Percentiles rank a stretch among this genome's conserved stretches.
Conservation (phyloP, 2,888 invertebrate genomes). For the Ptilodon capucinus region DNA sequence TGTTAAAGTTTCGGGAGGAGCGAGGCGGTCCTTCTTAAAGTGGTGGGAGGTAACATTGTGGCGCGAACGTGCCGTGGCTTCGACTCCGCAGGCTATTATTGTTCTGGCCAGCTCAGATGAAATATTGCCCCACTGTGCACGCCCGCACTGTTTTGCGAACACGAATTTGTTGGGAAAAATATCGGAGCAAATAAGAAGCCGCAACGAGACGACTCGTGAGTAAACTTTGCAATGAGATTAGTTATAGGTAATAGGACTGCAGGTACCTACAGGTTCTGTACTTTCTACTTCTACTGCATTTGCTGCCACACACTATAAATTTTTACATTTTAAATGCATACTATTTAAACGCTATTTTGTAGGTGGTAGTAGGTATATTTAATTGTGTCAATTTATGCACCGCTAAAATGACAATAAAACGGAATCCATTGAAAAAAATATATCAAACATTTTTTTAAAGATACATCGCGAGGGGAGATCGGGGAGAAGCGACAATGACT, state of each 20-base stretch:
- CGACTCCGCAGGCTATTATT: slow-evolving; percentile 78
- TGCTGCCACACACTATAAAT: no score
- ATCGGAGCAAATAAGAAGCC: slow-evolving; percentile 71
- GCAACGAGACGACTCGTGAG: slow-evolving; percentile 61
- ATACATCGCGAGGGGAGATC: slow-evolving; percentile 39
- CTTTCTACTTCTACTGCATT: no score
- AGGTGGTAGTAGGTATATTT: no score
- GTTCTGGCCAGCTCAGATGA: slow-evolving; percentile 81
- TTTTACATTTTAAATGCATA: no score
- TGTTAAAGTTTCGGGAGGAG: slow-evolving; percentile 38
- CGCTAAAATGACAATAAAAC: background rate
- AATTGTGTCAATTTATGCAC: no score
- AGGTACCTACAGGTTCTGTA: no score
- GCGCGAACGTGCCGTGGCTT: slow-evolving; percentile 80
- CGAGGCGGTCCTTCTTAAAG: slow-evolving; percentile 45
- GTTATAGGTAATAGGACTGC: slow-evolving; percentile 18
- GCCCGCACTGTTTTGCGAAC: slow-evolving; percentile 75
- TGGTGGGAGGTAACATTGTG: slow-evolving; percentile 74
- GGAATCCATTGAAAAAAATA: background rate
- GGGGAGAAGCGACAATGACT: slow-evolving; percentile 62
- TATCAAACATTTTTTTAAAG: background rate
- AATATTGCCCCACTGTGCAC: slow-evolving; percentile 80
- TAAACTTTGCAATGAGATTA: slow-evolving; percentile 59
- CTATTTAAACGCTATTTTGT: no score
- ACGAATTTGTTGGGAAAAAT: slow-evolving; percentile 74